Conservation (phyloP, 2,888 invertebrate genomes). For the Cephus spinipes region DNA sequence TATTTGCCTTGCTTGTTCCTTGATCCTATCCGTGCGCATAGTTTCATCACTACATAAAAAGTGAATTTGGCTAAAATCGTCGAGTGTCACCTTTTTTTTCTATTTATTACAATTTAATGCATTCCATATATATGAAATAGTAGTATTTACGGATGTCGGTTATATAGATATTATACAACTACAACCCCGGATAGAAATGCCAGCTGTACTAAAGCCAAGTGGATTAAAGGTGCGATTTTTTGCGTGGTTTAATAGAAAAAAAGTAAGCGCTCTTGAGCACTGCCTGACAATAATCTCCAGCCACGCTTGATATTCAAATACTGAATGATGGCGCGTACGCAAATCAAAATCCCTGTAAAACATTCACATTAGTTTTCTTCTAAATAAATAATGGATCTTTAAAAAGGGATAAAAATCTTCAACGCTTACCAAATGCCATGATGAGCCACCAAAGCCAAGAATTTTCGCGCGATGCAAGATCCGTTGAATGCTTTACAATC, state of each 20-base stretch:
- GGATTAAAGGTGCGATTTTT: slow-evolving; percentile 17
- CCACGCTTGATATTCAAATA: slow-evolving; percentile 91
- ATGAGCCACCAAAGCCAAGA: slow-evolving; percentile 94
- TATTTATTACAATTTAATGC: slow-evolving; percentile 25
- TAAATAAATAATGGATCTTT: not conserved
- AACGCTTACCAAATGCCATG: slow-evolving; percentile 84
- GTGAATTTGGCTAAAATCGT: slow-evolving; percentile 35
- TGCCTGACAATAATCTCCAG: slow-evolving; percentile 87
- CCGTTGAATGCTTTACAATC: slow-evolving; percentile 92
- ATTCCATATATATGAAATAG: slow-evolving; percentile 23
- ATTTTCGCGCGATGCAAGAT: slow-evolving; percentile 87
- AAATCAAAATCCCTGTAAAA: slow-evolving; percentile 82
- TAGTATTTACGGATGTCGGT: slow-evolving; percentile 12
- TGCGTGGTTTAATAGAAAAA: slow-evolving; percentile 80
- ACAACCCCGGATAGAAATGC: slow-evolving; percentile 57
- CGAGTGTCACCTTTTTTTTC: slow-evolving; percentile 23
- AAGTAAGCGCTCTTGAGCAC: slow-evolving; percentile 86
- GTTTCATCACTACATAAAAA: slow-evolving; percentile 10
- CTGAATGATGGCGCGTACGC: slow-evolving; percentile 87
- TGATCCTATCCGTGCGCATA: slow-evolving; percentile 19
- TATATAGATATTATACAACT: slow-evolving; percentile 36
- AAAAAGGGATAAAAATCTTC: not conserved
- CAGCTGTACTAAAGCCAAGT: slow-evolving; percentile 50
- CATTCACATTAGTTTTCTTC: slow-evolving; percentile 21
- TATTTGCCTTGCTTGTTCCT: slow-evolving; percentile 20